Conservation (phyloP, 2,888 invertebrate genomes). For the Lycia hirtaria region DNA sequence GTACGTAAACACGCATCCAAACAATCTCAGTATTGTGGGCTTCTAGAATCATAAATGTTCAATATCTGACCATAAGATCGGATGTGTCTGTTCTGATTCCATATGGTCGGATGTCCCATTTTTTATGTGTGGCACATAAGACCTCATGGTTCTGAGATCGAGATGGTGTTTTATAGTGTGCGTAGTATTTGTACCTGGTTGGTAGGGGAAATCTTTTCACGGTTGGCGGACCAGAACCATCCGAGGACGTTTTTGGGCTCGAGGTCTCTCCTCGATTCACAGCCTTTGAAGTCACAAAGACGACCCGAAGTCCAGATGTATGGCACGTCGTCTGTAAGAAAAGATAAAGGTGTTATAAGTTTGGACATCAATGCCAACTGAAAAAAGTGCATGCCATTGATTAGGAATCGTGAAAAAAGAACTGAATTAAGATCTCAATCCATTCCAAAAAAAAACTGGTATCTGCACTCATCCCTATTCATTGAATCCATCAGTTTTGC, state of each 20-base stretch:
- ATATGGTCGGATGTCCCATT: no score
- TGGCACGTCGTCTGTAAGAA: conserved; percentile 90
- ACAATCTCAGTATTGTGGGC: background rate
- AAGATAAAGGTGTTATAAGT: background rate
- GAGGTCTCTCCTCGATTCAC: conserved; percentile 93
- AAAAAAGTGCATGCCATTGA: background rate
- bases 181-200: conserved; percentile 82
- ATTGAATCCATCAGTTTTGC: no score
- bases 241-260: conserved; percentile 94
- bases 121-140: no score
- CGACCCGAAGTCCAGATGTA: conserved; percentile 98
- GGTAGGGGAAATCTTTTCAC: conserved; percentile 94
- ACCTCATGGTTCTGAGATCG: no score
- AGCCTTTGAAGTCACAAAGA: conserved; percentile 96
- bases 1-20: no score
- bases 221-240: conserved; percentile 97
- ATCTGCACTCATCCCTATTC: no score
- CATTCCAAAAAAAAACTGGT: no score
- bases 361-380: background rate
- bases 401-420: background rate
- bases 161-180: no score
- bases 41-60: no score
- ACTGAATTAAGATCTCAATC: no score
- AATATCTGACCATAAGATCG: no score
- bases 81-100: no score